Evolutionary conservation across 1,140 invertebrate species (phyloP), one percentile per base, ranked within the genome.

Genomic region (Ylistrum balloti): DNA sequence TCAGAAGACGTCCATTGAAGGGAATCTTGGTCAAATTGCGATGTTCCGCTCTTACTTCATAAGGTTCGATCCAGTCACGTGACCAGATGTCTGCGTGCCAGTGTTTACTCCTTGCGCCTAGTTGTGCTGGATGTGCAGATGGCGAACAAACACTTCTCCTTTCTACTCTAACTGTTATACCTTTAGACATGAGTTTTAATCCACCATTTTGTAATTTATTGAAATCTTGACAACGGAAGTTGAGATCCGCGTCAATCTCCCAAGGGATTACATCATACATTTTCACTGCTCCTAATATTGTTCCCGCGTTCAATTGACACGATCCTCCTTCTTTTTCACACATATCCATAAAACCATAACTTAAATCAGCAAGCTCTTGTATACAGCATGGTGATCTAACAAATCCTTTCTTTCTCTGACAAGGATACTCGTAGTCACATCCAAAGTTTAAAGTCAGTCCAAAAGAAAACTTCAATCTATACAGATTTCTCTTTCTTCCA

Each of bases 191-290:
- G 5, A 38, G 35, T 5, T 38, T 38, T 38, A 38, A 45, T 85
- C 41, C 91, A 90, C 56, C 90, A 48, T 90, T 92, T 85, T 38
- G 33, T 45, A 93, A 89, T n/a, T 56, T 56, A 13, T 90, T 86
- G 85, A 90, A 90, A 85, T 93, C 92, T 86, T 74, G 35, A 28
- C 89, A 85, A 7, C 91, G 86, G 88, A 93, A 93, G 15, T 88
- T 90, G 0, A 95, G 17, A 89, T 95, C 94, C 17, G 88, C 94
- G 88, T 95, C 95, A 20, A 88, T 45, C 85, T 94, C 94, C 95
- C 95, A 95, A 32, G 95, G 95, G 33, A 95, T 86, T 20, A 93
- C 35, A 7, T 38, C 13, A 38, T 38, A 38, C 35, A 38, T 38
- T 13, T 38, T 38, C 35, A 38, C 35, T 5, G 94, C 94, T 28